Conservation (phyloP, 2,797 vertebrate genomes). For the Sphaeramia orbicularis region DNA sequence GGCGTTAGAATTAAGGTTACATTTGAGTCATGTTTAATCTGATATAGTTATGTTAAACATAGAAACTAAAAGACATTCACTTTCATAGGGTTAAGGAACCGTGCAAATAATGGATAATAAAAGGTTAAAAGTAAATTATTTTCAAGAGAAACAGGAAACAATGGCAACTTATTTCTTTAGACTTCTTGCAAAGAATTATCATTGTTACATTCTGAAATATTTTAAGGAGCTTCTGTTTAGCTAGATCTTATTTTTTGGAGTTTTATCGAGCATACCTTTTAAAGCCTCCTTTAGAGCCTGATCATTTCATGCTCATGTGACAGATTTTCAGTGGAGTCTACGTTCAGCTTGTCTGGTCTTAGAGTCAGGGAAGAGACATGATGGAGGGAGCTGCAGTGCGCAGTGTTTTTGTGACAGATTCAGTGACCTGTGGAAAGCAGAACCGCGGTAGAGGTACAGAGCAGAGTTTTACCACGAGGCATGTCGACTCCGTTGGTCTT, state of each 20-base stretch:
- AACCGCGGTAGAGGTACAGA: not conserved
- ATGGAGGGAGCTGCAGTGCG: conserved; percentile 1
- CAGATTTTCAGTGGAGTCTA: not conserved
- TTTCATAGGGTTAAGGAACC: too few relatives aligned
- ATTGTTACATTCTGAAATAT: not conserved
- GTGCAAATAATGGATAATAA: too few relatives aligned
- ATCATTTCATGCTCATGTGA: not conserved
- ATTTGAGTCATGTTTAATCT: too few relatives aligned
- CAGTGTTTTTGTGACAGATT: conserved; percentile 37
- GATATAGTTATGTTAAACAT: too few relatives aligned
- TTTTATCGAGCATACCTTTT: not conserved
- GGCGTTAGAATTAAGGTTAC: too few relatives aligned
- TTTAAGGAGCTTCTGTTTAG: not conserved
- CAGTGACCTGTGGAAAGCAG: conserved; percentile 16
- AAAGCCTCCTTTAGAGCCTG: not conserved
- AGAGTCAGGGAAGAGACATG: not conserved
- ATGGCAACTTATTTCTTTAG: too few relatives aligned
- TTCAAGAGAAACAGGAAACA: too few relatives aligned
- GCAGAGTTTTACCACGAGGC: not conserved
- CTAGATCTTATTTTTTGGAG: too few relatives aligned
- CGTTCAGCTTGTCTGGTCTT: conserved; percentile 2
- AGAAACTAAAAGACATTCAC: too few relatives aligned
- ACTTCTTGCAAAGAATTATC: too few relatives aligned
- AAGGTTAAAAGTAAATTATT: too few relatives aligned
- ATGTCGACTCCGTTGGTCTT: not conserved